phyloP scores from a whole-genome alignment of 2,113 vertebrate genomes.

The Mandrillus leucophaeus region DNA sequence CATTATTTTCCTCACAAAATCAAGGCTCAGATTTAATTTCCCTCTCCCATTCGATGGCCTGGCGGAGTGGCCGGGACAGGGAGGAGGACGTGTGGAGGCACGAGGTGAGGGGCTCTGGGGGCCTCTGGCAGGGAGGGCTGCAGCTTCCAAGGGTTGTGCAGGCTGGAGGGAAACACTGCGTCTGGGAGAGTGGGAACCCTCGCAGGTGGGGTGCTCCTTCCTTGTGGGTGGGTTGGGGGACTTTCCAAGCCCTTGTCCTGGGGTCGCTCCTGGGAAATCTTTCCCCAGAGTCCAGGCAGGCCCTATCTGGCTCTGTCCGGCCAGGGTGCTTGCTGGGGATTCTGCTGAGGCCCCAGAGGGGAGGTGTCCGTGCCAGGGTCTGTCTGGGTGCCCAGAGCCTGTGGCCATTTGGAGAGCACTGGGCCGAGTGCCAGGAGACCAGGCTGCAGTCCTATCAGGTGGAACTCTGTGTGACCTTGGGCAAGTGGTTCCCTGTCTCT shows the following conservation, averaged over 20 bases:
- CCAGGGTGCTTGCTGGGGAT: too few relatives aligned
- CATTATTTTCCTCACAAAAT: not conserved
- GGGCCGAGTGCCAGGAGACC: not conserved
- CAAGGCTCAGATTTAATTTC: not conserved
- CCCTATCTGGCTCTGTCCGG: not conserved
- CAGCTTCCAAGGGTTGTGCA: rapidly evolving
- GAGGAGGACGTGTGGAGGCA: not conserved
- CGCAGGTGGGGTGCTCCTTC: not conserved
- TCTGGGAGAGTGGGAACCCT: not conserved
- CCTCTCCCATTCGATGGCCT: not conserved
- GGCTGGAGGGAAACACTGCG: not conserved
- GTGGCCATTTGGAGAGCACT: too few relatives aligned
- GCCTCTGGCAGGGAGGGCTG: not conserved
- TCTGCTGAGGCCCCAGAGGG: not conserved
- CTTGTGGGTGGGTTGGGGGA: too few relatives aligned
- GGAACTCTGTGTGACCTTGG: not conserved
- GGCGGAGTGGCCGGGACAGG: not conserved
- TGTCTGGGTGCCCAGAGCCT: not conserved
- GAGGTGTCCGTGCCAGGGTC: not conserved
- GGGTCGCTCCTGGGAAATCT: too few relatives aligned
- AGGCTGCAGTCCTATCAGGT: not conserved
- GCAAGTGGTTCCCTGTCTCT: not conserved
- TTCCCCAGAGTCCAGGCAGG: not conserved
- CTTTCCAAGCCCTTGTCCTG: too few relatives aligned
- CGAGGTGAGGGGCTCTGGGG: not conserved